These are phyloP conservation scores for Cyphomyrus discorhynchus DNA, from an alignment of 2,113 vertebrate species.

Conservation along the genomic window DNA sequence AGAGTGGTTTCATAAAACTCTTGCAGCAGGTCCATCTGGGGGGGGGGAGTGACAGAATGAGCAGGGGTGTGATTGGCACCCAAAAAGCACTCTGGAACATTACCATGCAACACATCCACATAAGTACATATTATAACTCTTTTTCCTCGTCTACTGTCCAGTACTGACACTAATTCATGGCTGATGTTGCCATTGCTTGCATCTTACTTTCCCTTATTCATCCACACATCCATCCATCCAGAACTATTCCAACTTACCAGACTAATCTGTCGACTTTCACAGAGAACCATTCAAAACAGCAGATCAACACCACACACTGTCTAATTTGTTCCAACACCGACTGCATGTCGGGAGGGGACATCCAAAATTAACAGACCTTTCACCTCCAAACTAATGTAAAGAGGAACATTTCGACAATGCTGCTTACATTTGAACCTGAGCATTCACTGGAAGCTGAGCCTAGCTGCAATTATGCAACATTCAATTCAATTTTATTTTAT, in stretches of 20 bases:
- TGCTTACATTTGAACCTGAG: neutral
- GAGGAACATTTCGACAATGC: neutral
- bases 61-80: slow-evolving; percentile 27
- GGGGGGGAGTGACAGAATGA: slow-evolving; percentile 42
- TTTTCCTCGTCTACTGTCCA: neutral
- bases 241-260: neutral
- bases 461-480: neutral
- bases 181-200: neutral
- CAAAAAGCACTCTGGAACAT: neutral
- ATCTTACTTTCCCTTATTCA: neutral
- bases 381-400: neutral
- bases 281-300: neutral
- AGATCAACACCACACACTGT: neutral
- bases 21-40: slow-evolving; percentile 95
- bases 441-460: neutral
- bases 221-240: neutral
- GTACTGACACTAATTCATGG: neutral
- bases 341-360: too few species aligned
- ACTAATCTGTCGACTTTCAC: neutral
- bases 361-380: too few species aligned
- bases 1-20: slow-evolving; percentile 99
- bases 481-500: neutral
- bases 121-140: neutral
- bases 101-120: neutral
- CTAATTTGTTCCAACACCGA: neutral